Evolutionary conservation across 2,113 vertebrate genomes (phyloP), one percentile per base, ranked within the genome.

Genomic region (Odontesthes bonariensis): DNA sequence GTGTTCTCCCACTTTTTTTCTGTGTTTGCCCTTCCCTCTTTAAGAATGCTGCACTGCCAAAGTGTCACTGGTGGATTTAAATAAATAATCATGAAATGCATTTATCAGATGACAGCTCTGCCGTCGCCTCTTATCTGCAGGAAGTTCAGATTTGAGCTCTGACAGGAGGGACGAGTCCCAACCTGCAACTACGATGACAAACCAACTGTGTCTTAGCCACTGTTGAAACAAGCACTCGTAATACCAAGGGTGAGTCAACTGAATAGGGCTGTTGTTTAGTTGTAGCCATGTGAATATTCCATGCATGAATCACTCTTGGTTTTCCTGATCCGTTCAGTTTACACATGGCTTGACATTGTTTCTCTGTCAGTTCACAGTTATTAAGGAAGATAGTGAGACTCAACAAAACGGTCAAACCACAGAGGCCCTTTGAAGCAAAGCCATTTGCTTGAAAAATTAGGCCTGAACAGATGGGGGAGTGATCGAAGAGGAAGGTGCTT

Each of bases 81-180:
- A 94, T 92, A 91, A 93, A 92, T 91, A 82, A 93, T 90, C 61
- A 79, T 68, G 64, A 73, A 67, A 64, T 69, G 82, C 78, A 69
- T 86, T 88, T 90, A 90, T 89, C 81, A 59, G 67, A 69, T 87
- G 86, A 77, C 81, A 75, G 82, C 75, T 76, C 69, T 67, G 52
- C 63, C 35, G 75, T 76, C 70, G 16, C 63, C 68, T 58, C 72
- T 47, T 65, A 12, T 80, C 69, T 81, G 49, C 65, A 75, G 77
- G 80, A 86, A 79, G 78, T 88, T 88, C 79, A 79, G 68, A 77
- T 76, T 86, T 77, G 64, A 77, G 58, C 76, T 31, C 27, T 73
- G 86, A 89, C 84, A 73, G 86, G 80, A 59, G 57, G 79, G 84
- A 91, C 92, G 86, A 87, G 92, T 91, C 84, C 44, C 71, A 67